phyloP scores from a whole-genome alignment of 1,140 invertebrate species.

The Latrodectus geometricus region DNA sequence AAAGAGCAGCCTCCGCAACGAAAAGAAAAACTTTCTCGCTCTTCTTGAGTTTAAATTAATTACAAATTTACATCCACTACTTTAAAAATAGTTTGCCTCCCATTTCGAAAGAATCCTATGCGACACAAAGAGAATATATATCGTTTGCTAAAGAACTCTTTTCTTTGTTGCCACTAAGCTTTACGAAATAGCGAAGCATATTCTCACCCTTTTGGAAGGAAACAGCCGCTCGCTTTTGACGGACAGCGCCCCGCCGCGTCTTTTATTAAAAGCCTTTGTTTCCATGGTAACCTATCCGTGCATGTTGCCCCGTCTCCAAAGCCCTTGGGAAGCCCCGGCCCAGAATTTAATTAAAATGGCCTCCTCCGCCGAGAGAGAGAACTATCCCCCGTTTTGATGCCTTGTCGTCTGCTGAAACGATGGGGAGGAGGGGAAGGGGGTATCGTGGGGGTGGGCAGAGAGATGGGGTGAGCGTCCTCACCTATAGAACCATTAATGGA shows the following conservation, averaged over 20 bases:
- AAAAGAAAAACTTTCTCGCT: neutral
- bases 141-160: neutral
- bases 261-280: slow-evolving; percentile 61
- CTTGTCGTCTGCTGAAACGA: slow-evolving; percentile 2
- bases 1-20: neutral
- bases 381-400: slow-evolving; percentile 23
- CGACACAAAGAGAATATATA: neutral
- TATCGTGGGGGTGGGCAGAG: neutral
- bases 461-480: neutral
- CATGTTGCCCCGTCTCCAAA: slow-evolving; percentile 13
- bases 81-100: neutral
- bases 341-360: slow-evolving; percentile 57
- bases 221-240: slow-evolving; percentile 22
- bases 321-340: slow-evolving; percentile 25
- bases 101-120: neutral
- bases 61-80: neutral
- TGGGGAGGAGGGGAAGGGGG: neutral
- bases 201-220: slow-evolving; percentile 19
- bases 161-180: slow-evolving; percentile 15
- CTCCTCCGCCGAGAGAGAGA: neutral
- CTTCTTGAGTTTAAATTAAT: neutral
- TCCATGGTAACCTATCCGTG: slow-evolving; percentile 42
- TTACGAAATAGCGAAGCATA: slow-evolving; percentile 17
- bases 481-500: neutral
- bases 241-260: slow-evolving; percentile 50